phyloP scores from a whole-genome alignment of 2,888 invertebrate genomes.

The Brachyptera putata region DNA sequence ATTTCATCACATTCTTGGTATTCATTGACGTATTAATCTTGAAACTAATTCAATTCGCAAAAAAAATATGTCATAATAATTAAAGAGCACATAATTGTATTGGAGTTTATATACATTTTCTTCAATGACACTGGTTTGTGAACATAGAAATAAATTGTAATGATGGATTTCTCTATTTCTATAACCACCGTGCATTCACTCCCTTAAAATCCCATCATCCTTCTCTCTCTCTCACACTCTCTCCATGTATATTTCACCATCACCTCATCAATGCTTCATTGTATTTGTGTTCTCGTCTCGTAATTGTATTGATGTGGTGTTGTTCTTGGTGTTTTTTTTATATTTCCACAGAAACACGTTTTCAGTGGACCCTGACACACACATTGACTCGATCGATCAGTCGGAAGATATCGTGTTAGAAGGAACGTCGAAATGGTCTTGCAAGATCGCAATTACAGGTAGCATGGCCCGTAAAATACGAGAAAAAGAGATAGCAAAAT shows the following conservation, averaged over 20 bases:
- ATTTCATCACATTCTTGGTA: no score
- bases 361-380: slow-evolving; percentile 95
- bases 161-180: no score
- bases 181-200: no score
- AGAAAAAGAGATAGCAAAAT: background rate
- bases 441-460: slow-evolving; percentile 99
- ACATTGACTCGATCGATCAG: slow-evolving; percentile 96
- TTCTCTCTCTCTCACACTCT: background rate
- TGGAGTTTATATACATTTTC: no score
- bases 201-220: no score
- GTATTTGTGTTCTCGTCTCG: slow-evolving; percentile 29
- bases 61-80: no score
- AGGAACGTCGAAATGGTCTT: slow-evolving; percentile 99
- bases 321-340: slow-evolving; percentile 40
- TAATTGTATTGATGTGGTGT: slow-evolving; percentile 36
- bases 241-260: background rate
- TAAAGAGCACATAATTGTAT: no score
- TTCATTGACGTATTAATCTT: no score
- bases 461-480: slow-evolving; percentile 40
- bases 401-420: slow-evolving; percentile 97
- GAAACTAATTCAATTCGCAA: no score
- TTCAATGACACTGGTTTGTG: no score
- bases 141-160: no score
- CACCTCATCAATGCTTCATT: background rate
- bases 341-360: slow-evolving; percentile 82